Evolutionary conservation across 2,797 vertebrate species (phyloP).

Genomic region (Molothrus ater): DNA sequence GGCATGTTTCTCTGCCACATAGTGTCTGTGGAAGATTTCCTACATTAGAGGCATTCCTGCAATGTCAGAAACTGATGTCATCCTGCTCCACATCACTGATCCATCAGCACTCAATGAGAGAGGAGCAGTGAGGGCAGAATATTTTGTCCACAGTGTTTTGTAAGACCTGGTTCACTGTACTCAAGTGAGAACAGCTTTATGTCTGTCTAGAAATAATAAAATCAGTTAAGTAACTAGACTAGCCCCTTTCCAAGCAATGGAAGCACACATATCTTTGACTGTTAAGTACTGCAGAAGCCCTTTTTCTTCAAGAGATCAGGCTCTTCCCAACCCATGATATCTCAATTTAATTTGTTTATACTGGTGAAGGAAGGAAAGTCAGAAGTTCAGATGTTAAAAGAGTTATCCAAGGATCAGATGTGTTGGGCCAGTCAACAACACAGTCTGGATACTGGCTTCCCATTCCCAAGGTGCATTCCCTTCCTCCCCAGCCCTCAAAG

Average conservation of each 20-base stretch:
- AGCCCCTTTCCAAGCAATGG: not conserved
- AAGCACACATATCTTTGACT: not conserved
- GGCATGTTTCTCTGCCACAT: not conserved
- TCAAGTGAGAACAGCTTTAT: not conserved
- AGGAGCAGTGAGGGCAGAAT: not conserved
- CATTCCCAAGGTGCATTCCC: not conserved
- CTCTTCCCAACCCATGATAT: not conserved
- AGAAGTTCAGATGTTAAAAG: not conserved
- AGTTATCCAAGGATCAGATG: not conserved
- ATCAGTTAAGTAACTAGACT: not conserved
- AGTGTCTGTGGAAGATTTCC: not conserved
- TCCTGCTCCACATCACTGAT: not conserved
- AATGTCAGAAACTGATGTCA: not conserved
- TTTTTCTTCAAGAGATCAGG: not conserved
- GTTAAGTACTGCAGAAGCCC: not conserved
- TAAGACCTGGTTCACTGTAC: not conserved
- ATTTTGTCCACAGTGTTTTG: not conserved
- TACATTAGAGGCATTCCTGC: not conserved
- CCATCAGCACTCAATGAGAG: not conserved
- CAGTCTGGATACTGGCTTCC: not conserved
- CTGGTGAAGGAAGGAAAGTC: not conserved
- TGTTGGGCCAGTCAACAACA: not conserved
- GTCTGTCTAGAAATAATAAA: not conserved
- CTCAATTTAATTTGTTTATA: not conserved
- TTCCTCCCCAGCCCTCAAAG: not conserved